These are phyloP conservation scores for Anabacerthia variegaticeps DNA, from an alignment of 2,797 vertebrate genomes.

Conservation along the genomic window DNA sequence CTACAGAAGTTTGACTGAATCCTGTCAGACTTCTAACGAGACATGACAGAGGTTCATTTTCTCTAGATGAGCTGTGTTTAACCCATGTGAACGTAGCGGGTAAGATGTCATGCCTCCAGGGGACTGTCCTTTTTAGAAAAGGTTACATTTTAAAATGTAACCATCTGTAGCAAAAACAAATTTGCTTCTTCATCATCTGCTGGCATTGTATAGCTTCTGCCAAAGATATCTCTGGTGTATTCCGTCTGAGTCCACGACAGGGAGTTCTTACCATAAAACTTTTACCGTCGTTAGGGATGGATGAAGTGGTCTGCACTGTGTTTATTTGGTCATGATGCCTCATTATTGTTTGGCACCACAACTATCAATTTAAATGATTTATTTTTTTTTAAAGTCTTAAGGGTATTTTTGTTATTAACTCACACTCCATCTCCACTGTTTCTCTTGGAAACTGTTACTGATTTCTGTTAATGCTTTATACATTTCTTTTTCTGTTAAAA, in stretches of 20 bases:
- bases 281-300: neutral
- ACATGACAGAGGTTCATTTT: slow-evolving; percentile 1
- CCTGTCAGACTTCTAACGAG: neutral
- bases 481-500: neutral
- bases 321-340: neutral
- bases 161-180: slow-evolving; percentile 38
- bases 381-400: neutral
- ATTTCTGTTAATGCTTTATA: neutral
- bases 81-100: neutral
- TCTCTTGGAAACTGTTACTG: neutral
- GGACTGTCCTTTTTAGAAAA: slow-evolving; percentile 46
- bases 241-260: neutral
- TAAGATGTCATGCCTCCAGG: slow-evolving; percentile 31
- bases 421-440: neutral
- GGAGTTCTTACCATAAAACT: neutral
- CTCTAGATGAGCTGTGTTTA: slow-evolving; percentile 21
- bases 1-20: neutral
- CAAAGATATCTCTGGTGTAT: neutral
- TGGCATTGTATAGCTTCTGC: neutral
- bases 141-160: slow-evolving; percentile 46
- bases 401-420: neutral
- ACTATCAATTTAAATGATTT: neutral
- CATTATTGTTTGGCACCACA: neutral
- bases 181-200: neutral
- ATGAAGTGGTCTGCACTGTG: neutral